These are phyloP conservation scores for Watsonalla cultraria DNA, from an alignment of 2,888 invertebrate genomes.

Conservation along the genomic window DNA sequence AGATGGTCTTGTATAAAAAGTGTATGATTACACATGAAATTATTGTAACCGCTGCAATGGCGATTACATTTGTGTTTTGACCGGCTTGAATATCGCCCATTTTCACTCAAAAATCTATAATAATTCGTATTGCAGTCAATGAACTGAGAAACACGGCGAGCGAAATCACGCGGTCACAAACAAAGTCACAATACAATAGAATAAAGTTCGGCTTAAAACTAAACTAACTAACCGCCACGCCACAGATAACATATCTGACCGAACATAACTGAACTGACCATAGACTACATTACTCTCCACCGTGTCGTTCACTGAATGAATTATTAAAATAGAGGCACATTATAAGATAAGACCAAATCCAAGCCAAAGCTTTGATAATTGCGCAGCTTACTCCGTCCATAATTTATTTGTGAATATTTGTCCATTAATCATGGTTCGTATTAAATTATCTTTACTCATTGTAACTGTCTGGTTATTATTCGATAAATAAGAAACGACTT, in stretches of 20 bases:
- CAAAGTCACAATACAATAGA: slow-evolving; percentile 27
- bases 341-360: too few relatives aligned
- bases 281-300: too few relatives aligned
- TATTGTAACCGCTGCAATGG: slow-evolving; percentile 48
- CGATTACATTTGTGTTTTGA: slow-evolving; percentile 45
- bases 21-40: slow-evolving; percentile 57
- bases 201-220: slow-evolving; percentile 6
- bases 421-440: too few relatives aligned
- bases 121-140: slow-evolving; percentile 26
- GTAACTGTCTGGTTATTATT: neutral
- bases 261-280: slow-evolving; percentile 10
- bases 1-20: slow-evolving; percentile 57
- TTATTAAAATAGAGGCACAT: too few relatives aligned
- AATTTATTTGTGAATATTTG: too few relatives aligned
- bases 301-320: too few relatives aligned
- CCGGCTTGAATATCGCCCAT: slow-evolving; percentile 64
- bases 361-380: too few relatives aligned
- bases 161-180: slow-evolving; percentile 60
- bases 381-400: too few relatives aligned
- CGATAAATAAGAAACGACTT: too few relatives aligned
- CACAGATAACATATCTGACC: slow-evolving; percentile 34
- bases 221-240: slow-evolving; percentile 17
- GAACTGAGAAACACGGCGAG: slow-evolving; percentile 35
- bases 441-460: too few relatives aligned
- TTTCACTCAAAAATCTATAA: slow-evolving; percentile 62